A percentile compares a stretch with the other conserved stretches of the same genome.
phyloP scores from a whole-genome alignment of 2,797 vertebrate genomes.

The Tapirus indicus region DNA sequence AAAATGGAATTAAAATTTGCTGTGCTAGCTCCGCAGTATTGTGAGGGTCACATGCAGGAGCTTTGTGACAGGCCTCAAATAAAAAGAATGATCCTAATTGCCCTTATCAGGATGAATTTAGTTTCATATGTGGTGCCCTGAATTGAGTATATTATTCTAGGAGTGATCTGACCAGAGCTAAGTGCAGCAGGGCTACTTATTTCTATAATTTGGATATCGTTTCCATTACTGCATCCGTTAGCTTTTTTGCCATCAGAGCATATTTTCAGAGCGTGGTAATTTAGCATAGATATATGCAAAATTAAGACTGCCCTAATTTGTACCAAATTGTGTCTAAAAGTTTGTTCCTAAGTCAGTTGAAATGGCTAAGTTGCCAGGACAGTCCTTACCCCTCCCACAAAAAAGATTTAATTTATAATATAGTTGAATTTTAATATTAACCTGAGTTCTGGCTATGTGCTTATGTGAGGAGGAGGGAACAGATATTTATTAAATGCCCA shows the following conservation, averaged over 20 bases:
- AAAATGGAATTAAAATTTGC: neutral
- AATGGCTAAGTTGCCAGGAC: neutral
- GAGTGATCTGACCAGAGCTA: neutral
- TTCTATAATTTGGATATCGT: slow-evolving; percentile 45
- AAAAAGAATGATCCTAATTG: neutral
- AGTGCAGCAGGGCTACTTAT: neutral
- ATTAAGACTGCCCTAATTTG: slow-evolving; percentile 9
- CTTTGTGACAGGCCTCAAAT: slow-evolving; percentile 21
- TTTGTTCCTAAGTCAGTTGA: slow-evolving; percentile 27
- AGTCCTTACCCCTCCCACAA: neutral
- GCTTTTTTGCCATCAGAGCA: neutral
- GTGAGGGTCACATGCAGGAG: neutral
- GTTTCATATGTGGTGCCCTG: neutral
- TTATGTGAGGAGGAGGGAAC: neutral
- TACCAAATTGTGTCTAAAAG: slow-evolving; percentile 37
- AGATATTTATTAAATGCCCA: slow-evolving; percentile 14
- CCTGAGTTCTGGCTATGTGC: neutral
- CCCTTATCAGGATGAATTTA: neutral
- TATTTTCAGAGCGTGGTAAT: slow-evolving; percentile 10
- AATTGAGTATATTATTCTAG: neutral
- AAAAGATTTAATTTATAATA: neutral
- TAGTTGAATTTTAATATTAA: slow-evolving; percentile 32
- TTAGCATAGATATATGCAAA: neutral
- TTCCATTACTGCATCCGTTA: slow-evolving; percentile 14
- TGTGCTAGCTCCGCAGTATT: neutral